Conservation (phyloP, 2,113 vertebrate species). For the Motacilla tschutschensis region DNA sequence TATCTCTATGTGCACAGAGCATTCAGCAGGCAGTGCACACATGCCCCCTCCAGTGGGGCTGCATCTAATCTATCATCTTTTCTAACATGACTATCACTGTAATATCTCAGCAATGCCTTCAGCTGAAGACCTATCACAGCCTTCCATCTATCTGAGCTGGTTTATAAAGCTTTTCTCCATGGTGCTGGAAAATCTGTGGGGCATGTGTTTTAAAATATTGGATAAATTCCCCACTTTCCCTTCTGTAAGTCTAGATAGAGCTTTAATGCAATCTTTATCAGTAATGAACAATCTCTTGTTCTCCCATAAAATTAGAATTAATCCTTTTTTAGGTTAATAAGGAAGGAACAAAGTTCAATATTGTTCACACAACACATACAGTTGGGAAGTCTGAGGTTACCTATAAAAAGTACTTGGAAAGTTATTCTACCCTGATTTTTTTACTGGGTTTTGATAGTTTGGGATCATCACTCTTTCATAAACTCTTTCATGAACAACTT, state of each 20-base stretch:
- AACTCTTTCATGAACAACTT: neutral
- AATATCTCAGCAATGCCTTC: slow-evolving; percentile 47
- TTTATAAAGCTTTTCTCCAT: slow-evolving; percentile 23
- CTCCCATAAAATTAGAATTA: slow-evolving; percentile 3
- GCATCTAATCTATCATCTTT: slow-evolving; percentile 55
- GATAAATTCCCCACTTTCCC: neutral
- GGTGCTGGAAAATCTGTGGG: slow-evolving; percentile 16
- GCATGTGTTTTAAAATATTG: neutral
- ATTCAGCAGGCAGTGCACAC: slow-evolving; percentile 35
- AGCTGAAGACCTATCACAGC: slow-evolving; percentile 45
- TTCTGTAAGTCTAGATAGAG: neutral
- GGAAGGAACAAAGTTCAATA: slow-evolving; percentile 10
- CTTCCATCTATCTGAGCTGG: slow-evolving; percentile 22
- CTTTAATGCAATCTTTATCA: slow-evolving; percentile 3
- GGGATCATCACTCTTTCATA: neutral
- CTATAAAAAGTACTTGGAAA: neutral
- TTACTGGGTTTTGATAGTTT: neutral
- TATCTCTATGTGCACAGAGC: neutral
- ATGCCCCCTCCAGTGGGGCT: slow-evolving; percentile 53
- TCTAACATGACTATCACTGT: slow-evolving; percentile 56
- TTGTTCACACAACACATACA: neutral
- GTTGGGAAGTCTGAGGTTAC: neutral
- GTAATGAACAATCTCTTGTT: slow-evolving; percentile 3
- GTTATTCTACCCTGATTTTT: neutral
- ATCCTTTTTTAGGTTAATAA: slow-evolving; percentile 13